phyloP scores from a whole-genome alignment of 2,888 invertebrate species.

The Lasius platythorax region DNA sequence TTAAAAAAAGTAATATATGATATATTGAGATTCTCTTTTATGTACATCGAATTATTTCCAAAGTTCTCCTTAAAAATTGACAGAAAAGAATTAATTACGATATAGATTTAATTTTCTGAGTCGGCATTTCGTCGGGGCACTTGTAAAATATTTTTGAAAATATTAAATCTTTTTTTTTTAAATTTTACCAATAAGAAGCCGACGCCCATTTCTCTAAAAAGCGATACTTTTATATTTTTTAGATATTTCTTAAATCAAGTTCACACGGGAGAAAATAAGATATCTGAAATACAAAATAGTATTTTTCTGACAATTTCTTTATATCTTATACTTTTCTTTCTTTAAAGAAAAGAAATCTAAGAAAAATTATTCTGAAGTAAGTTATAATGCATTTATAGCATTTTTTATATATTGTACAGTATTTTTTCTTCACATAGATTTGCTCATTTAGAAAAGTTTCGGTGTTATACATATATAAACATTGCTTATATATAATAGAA shows the following conservation, averaged over 20 bases:
- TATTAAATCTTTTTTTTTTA: neutral
- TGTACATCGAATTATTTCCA: neutral
- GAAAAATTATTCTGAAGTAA: neutral
- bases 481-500: neutral
- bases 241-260: neutral
- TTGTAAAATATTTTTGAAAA: neutral
- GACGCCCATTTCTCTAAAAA: neutral
- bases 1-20: neutral
- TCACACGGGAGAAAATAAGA: neutral
- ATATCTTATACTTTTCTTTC: neutral
- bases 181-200: conserved; percentile 16
- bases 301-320: neutral
- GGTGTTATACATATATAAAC: too few relatives aligned
- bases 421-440: neutral
- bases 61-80: neutral
- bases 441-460: neutral
- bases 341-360: neutral
- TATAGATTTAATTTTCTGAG: neutral
- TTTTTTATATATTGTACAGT: neutral
- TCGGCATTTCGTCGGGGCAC: neutral
- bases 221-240: conserved; percentile 1
- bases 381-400: neutral
- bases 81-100: neutral
- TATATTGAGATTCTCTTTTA: neutral
- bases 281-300: neutral